Conservation (phyloP, 2,888 invertebrate species). For the Eupelmus urozonus region DNA sequence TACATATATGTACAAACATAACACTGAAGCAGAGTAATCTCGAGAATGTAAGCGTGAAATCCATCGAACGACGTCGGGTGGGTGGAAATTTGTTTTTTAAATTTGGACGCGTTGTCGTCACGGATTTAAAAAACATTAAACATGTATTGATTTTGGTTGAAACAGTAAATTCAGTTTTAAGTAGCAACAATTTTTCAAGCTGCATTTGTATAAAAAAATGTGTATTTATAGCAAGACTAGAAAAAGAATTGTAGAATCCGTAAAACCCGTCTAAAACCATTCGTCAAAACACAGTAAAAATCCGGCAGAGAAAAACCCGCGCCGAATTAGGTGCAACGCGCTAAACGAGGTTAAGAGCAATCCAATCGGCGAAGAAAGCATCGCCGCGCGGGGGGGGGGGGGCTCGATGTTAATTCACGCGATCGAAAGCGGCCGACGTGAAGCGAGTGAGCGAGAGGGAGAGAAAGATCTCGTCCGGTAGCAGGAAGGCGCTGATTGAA, state of each 20-base stretch:
- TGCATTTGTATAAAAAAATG: too few relatives aligned
- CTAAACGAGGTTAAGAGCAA: too few relatives aligned
- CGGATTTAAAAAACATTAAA: neutral
- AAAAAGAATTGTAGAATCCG: too few relatives aligned
- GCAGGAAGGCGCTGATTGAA: constrained; percentile 24
- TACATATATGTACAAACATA: neutral
- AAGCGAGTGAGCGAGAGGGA: neutral
- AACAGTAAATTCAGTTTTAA: too few relatives aligned
- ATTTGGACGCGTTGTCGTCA: neutral
- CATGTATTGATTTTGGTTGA: too few relatives aligned
- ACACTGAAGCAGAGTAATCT: constrained; percentile 15
- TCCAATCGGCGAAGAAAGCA: neutral
- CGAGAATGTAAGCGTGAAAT: neutral
- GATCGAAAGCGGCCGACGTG: neutral
- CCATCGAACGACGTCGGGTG: neutral
- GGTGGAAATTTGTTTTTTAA: neutral
- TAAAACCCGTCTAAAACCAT: too few relatives aligned
- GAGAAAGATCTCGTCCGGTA: too few relatives aligned
- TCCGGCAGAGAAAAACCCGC: too few relatives aligned
- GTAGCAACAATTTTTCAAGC: too few relatives aligned
- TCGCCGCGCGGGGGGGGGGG: neutral
- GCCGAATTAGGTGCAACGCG: too few relatives aligned
- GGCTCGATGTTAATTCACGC: constrained; percentile 17
- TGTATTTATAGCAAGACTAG: too few relatives aligned
- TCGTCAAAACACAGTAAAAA: too few relatives aligned